A percentile compares a stretch with the other conserved stretches of the same genome.
Conservation (phyloP, 2,113 vertebrate genomes). For the Ictidomys tridecemlineatus region DNA sequence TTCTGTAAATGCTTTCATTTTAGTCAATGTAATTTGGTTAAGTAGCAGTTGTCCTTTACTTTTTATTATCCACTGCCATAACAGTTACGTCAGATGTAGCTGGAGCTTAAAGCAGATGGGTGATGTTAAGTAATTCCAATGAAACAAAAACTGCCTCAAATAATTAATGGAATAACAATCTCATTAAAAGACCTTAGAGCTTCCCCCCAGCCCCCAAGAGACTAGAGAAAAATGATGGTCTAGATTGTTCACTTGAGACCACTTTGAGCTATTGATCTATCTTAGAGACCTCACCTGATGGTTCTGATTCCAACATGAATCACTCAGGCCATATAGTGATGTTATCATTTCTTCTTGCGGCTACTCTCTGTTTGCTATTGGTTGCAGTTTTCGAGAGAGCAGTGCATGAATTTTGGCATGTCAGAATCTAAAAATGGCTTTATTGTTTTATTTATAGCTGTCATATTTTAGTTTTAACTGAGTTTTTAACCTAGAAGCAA, state of each 20-base stretch:
- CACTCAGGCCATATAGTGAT: conserved; percentile 7
- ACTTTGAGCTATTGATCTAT: not conserved
- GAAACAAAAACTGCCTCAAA: conserved; percentile 63
- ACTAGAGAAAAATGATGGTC: conserved; percentile 18
- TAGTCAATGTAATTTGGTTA: not conserved
- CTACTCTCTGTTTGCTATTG: conserved; percentile 19
- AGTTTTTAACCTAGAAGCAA: conserved; percentile 44
- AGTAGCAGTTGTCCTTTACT: conserved; percentile 44
- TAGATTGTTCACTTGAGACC: conserved; percentile 55
- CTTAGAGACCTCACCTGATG: conserved; percentile 9
- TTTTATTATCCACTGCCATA: not conserved
- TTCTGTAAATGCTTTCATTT: not conserved
- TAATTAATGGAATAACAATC: conserved; percentile 70
- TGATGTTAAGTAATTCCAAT: conserved; percentile 40
- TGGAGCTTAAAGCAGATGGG: conserved; percentile 62
- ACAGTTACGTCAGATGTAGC: conserved; percentile 47
- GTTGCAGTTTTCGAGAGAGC: not conserved
- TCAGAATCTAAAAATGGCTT: conserved; percentile 43
- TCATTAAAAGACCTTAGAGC: conserved; percentile 56
- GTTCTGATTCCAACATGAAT: not conserved
- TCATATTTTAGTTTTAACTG: conserved; percentile 64
- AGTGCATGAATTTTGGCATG: not conserved
- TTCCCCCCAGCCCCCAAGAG: not conserved
- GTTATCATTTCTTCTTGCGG: conserved; percentile 49
- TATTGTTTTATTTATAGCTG: conserved; percentile 42